phyloP scores from a whole-genome alignment of 2,797 vertebrate species.

The Hemitrygon akajei region DNA sequence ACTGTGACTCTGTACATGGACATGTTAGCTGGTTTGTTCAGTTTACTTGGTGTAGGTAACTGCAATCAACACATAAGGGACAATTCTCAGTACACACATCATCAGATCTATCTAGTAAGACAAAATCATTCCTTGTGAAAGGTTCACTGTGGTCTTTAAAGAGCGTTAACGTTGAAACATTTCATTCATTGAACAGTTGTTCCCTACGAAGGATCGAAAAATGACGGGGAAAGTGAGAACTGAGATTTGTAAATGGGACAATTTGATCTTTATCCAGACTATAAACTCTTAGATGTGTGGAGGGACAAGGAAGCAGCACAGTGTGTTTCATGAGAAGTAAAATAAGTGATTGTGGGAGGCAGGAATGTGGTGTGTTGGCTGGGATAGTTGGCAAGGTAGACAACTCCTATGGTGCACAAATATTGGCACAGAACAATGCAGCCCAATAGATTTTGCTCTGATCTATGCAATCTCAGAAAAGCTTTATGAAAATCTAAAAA shows the following conservation, averaged over 20 bases:
- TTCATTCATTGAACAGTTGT: not conserved
- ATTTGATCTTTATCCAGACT: not conserved
- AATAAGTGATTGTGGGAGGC: not conserved
- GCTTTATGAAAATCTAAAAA: no score
- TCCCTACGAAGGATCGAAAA: not conserved
- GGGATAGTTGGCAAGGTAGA: no score
- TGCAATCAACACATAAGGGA: no score
- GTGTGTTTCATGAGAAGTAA: not conserved
- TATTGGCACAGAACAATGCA: not conserved
- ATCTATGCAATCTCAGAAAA: not conserved
- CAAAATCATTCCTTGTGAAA: not conserved
- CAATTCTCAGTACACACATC: not conserved
- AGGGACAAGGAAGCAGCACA: not conserved
- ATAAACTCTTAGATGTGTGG: no score
- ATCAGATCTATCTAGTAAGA: not conserved
- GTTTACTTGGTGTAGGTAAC: not conserved
- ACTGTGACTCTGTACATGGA: no score
- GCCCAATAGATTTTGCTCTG: not conserved
- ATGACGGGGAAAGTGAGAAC: not conserved
- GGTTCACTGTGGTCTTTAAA: not conserved
- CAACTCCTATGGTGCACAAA: not conserved
- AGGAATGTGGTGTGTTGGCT: not conserved
- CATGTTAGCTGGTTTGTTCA: no score
- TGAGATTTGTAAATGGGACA: not conserved
- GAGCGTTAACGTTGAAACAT: not conserved